phyloP scores from a whole-genome alignment of 2,888 invertebrate species.

The Caenorhabditis imperialis region DNA sequence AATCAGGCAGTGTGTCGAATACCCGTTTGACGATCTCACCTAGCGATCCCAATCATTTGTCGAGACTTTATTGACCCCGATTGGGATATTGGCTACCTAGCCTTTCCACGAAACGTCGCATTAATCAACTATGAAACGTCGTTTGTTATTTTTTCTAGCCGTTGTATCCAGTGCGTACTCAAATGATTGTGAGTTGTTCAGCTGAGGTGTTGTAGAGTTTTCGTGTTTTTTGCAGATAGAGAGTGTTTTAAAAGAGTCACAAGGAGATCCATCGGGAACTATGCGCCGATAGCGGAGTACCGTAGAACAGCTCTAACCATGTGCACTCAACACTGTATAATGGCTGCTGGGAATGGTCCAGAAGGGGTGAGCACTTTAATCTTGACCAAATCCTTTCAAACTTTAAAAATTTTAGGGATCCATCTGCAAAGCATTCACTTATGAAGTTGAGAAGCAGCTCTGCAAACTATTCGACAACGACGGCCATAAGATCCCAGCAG shows the following conservation, averaged over 20 bases:
- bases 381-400: too few species aligned
- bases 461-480: conserved; percentile 75
- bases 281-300: conserved; percentile 72
- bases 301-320: conserved; percentile 66
- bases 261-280: conserved; percentile 72
- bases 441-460: conserved; percentile 69
- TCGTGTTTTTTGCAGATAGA: conserved; percentile 55
- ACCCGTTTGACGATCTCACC: conserved; percentile 45
- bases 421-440: conserved; percentile 73
- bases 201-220: not conserved
- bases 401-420: conserved; percentile 53
- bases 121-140: conserved; percentile 30
- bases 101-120: conserved; percentile 14
- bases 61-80: conserved; percentile 47
- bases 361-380: conserved; percentile 36
- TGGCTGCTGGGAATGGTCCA: conserved; percentile 61
- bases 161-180: conserved; percentile 1
- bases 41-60: conserved; percentile 39
- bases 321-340: conserved; percentile 68
- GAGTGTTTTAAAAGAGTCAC: conserved; percentile 69
- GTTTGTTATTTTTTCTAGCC: conserved; percentile 19
- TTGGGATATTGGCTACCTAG: conserved; percentile 44
- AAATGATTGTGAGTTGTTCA: conserved; percentile 48
- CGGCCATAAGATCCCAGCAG: conserved; percentile 72
- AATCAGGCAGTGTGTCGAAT: conserved; percentile 42